Evolutionary conservation across 2,113 vertebrate genomes (phyloP), one percentile per base, ranked within the genome.

Genomic region (Mustela lutreola): DNA sequence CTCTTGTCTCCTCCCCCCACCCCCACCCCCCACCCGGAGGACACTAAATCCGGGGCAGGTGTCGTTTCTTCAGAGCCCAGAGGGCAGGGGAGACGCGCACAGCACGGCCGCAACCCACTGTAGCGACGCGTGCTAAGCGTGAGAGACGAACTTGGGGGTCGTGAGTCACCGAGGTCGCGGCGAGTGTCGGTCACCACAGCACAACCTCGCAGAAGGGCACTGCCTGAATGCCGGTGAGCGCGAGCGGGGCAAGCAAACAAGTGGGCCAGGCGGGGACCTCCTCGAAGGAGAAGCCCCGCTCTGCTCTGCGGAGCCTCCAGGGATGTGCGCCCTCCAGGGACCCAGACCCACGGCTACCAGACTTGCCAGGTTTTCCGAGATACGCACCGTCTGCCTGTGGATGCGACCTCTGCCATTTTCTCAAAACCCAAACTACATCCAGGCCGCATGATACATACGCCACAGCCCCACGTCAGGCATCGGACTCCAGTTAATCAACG

Each of bases 331-430:
- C 50, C 15, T 53, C 50, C 50, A 16, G 50, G 50, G 15, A 53
- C 26, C 45, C 26, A 45, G 58, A 11, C 5, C 71, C 11, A 5
- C 36, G 50, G 53, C 82, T 67, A 10, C 24, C 14, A 36, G n/a
- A 60, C 50, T n/a, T 65, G 6, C 58, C 5, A 4, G 2, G 48
- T 65, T 92, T 86, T 75, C 73, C n/a, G 18, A 78, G 56, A 26
- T 78, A 45, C 28, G 6, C 53, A 45, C 18, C 86, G 79, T 83
- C 33, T 21, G 7, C 33, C 65, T n/a, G 65, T 67, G 58, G 6
- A 39, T 42, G 60, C 48, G 22, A 88, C 71, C 80, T 58, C 48
- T 67, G 76, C 48, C 45, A 33, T 21, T 60, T 63, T 96, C 96
- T 73, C 53, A 83, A 24, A 42, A 28, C 42, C 39, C 28, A 79